Evolutionary conservation across 2,888 invertebrate genomes (phyloP).

Genomic region (Bibio marci): DNA sequence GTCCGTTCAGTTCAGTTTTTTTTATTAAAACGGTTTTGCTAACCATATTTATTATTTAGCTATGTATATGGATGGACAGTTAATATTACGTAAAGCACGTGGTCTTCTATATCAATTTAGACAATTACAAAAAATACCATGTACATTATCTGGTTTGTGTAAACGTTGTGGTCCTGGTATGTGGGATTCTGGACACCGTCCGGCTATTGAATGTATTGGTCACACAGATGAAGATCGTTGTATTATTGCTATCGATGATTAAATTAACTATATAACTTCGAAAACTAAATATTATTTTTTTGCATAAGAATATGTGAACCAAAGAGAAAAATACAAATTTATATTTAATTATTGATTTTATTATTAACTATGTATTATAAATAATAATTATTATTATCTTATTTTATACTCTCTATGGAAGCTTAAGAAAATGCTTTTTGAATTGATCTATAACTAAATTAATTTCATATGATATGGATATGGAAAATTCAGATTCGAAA

Average conservation of each 20-base stretch:
- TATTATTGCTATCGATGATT: conserved; percentile 24
- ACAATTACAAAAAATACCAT: conserved; percentile 72
- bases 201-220: conserved; percentile 66
- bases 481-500: too few relatives aligned
- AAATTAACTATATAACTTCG: neutral
- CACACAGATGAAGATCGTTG: conserved; percentile 43
- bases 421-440: too few relatives aligned
- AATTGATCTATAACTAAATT: too few relatives aligned
- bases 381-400: too few relatives aligned
- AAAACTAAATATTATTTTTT: too few relatives aligned
- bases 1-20: too few relatives aligned
- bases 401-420: too few relatives aligned
- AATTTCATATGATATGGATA: too few relatives aligned
- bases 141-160: conserved; percentile 74
- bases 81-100: conserved; percentile 80
- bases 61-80: conserved; percentile 91
- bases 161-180: conserved; percentile 82
- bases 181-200: conserved; percentile 87
- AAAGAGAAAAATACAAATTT: too few relatives aligned
- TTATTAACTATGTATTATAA: too few relatives aligned
- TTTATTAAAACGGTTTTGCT: neutral
- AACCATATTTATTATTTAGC: conserved; percentile 33
- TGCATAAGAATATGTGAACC: too few relatives aligned
- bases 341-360: too few relatives aligned
- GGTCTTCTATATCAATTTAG: conserved; percentile 82